Conservation (phyloP, 2,113 vertebrate genomes). For the Misgurnus mizolepis region DNA sequence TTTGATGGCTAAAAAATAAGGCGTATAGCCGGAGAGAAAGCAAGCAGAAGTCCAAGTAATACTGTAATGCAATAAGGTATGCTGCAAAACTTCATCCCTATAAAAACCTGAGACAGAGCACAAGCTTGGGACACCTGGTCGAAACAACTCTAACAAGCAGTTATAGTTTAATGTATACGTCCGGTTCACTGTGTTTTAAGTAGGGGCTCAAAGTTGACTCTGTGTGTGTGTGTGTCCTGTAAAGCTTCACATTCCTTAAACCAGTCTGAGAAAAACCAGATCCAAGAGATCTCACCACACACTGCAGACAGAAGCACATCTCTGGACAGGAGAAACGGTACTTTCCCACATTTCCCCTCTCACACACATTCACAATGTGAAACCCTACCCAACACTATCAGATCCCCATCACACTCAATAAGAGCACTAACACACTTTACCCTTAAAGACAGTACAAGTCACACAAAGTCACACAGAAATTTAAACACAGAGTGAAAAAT, state of each 20-base stretch:
- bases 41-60: conserved; percentile 1
- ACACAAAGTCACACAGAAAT: no score
- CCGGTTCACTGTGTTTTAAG: conserved; percentile 26
- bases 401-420: conserved; percentile 22
- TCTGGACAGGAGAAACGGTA: conserved; percentile 1
- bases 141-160: conserved; percentile 1
- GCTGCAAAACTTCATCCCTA: conserved; percentile 17
- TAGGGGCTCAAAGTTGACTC: conserved; percentile 18
- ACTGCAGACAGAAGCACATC: conserved; percentile 12
- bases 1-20: no score
- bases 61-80: not conserved
- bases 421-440: conserved; percentile 8
- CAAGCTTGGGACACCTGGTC: not conserved
- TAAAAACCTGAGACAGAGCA: conserved; percentile 28
- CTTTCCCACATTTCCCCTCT: conserved; percentile 20
- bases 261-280: conserved; percentile 29
- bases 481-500: no score
- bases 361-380: conserved; percentile 1
- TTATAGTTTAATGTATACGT: conserved; percentile 19
- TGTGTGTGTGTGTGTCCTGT: conserved; percentile 32
- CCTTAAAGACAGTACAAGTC: not conserved
- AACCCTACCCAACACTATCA: conserved; percentile 1
- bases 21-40: not conserved
- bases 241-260: conserved; percentile 28
- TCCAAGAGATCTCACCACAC: not conserved